These are phyloP conservation scores for Anthonomus grandis DNA, from an alignment of 1,140 invertebrate genomes.

Conservation along the genomic window DNA sequence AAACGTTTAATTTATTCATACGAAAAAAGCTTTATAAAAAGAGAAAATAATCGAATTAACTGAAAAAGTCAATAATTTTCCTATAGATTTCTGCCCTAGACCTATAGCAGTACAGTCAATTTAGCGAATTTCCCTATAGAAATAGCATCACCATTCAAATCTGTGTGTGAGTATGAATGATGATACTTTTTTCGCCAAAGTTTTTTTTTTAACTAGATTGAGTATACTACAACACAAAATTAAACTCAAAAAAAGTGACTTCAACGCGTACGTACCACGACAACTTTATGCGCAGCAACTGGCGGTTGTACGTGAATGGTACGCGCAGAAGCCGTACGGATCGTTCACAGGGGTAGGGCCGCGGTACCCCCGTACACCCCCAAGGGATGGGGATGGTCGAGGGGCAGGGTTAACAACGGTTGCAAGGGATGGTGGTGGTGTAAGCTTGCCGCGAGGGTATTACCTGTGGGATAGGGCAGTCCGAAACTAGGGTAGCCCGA, in stretches of 20 bases:
- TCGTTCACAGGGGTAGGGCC: constrained; percentile 78
- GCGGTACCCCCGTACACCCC: constrained; percentile 55
- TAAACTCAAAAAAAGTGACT: constrained; percentile 9
- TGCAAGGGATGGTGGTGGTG: constrained; percentile 57
- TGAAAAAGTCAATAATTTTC: no score
- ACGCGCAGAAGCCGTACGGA: constrained; percentile 15
- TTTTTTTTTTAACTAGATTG: no score
- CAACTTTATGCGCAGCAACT: neutral
- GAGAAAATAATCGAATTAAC: no score
- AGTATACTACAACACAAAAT: no score
- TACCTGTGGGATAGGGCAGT: constrained; percentile 95
- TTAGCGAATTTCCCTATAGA: no score
- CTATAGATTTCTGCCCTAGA: no score
- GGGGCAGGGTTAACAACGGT: constrained; percentile 59
- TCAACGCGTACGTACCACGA: constrained; percentile 17
- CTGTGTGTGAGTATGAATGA: no score
- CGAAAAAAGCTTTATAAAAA: no score
- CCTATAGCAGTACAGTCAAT: no score
- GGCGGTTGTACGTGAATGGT: constrained; percentile 2
- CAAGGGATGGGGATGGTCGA: constrained; percentile 52
- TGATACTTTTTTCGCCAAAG: no score
- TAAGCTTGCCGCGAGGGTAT: constrained; percentile 69
- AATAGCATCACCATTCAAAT: no score
- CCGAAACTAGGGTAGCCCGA: constrained; percentile 95
- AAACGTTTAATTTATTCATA: no score